These are phyloP conservation scores for Temnopleurus reevesii DNA, from an alignment of 53 echinoderm and acorn worm species.

Conservation along the genomic window DNA sequence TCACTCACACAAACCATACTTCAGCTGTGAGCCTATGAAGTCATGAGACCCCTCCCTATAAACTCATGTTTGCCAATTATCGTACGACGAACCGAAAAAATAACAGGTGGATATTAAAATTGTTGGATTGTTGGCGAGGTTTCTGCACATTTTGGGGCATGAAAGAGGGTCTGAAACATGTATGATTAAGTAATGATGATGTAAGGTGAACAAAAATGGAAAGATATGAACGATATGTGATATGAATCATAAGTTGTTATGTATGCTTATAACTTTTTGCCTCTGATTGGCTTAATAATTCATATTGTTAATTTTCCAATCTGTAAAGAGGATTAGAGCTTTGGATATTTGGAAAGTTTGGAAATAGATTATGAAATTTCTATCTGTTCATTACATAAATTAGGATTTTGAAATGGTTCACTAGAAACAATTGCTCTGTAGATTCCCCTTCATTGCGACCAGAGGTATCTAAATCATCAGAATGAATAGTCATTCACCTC, in stretches of 20 bases:
- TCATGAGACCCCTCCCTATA: not conserved
- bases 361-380: too few relatives aligned
- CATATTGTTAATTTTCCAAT: not conserved
- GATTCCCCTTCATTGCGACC: too few relatives aligned
- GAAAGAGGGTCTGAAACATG: not conserved
- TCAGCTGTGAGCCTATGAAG: constrained; percentile 3
- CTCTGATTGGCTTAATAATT: not conserved
- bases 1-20: not conserved
- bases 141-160: not conserved
- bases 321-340: too few relatives aligned
- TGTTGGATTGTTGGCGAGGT: not conserved
- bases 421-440: too few relatives aligned
- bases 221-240: not conserved
- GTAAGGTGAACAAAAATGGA: not conserved
- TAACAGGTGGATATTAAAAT: constrained; percentile 1
- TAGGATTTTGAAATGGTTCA: too few relatives aligned
- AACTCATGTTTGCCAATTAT: constrained; percentile 9
- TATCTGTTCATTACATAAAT: too few relatives aligned
- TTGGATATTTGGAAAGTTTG: too few relatives aligned
- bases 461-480: too few relatives aligned
- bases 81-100: constrained; percentile 1
- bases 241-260: not conserved
- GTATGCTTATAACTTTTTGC: not conserved
- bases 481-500: too few relatives aligned
- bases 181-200: not conserved